Percentiles rank a stretch among this genome's conserved stretches.
phyloP scores from a whole-genome alignment of 2,113 vertebrate species.

The Orientallactaga bullata region DNA sequence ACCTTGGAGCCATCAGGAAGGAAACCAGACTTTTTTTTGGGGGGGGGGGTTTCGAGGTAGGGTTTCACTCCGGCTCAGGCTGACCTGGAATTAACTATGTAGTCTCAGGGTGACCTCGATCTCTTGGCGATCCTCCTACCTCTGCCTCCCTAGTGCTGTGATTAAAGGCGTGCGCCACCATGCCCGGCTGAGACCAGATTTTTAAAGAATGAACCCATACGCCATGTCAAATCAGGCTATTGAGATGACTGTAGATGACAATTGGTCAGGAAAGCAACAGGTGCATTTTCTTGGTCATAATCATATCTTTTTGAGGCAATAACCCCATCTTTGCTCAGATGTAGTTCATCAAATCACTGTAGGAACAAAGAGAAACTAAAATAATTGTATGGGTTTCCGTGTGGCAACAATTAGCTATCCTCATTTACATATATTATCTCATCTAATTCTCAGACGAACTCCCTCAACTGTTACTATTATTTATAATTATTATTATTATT shows the following conservation, averaged over 20 bases:
- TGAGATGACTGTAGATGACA: conserved; percentile 14
- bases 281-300: neutral
- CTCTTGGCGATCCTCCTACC: too few species aligned
- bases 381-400: neutral
- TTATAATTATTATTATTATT: too few species aligned
- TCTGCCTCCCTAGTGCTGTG: too few species aligned
- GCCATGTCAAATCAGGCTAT: neutral
- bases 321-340: neutral
- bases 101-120: too few species aligned
- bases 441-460: neutral
- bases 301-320: conserved; percentile 3
- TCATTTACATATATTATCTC: neutral
- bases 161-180: too few species aligned
- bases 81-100: too few species aligned
- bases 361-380: neutral
- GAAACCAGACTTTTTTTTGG: neutral
- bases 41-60: too few species aligned
- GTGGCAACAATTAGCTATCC: neutral
- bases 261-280: neutral
- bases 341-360: neutral
- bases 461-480: neutral
- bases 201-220: conserved; percentile 8
- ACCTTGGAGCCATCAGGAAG: neutral
- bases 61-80: too few species aligned
- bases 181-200: neutral